Base-by-base conservation (phyloP, 92 coral and sea anemone species). In the Montipora capitata region DNA sequence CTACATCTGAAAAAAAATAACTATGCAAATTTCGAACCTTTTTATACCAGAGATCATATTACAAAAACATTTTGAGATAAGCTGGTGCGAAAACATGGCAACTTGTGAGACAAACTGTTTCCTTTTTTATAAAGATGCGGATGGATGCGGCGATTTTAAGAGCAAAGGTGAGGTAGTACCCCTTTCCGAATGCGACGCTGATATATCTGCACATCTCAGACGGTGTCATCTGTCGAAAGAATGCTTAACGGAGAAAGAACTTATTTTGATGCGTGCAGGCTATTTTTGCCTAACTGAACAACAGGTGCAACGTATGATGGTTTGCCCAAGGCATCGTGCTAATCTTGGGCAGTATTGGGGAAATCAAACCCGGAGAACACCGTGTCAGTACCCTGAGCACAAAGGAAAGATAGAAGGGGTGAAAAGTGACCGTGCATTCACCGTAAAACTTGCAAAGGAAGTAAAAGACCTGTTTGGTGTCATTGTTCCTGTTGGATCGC, bases 401-500 rank as follows among this genome's bases (percentile, higher is more conserved):
- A 89, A 82, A 72, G 92, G 88, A 65, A 89, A 82, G 79, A 44
- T 8, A 44, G 82, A 82, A 35, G 64, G 84, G 4, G 92, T 78
- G 38, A 89, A 89, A 67, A 70, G 87, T 71, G 88, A 73, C 81
- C 16, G 71, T 77, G 39, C 48, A 76, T 14, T 83, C 87, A 27
- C 13, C 44, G 61, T n/a, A 84, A 88, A 45, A 82, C 0, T 45
- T 45, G 51, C 51, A 45, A 45, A 45, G 51, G 51, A 45, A 45
- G 51, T 45, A 45, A 45, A 45, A 45, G 51, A 45, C 51, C 51
- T 89, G 41, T 89, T 74, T 27, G 92, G 79, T 40, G 72, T 89
- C 59, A 42, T 64, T 63, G 51, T 89, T 89, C 84, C 88, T 61
- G 78, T 89, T 35, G 92, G 92, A 48, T 81, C 88, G 49, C 84